These are phyloP conservation scores for Eristalinus sepulchralis DNA, from an alignment of 2,888 invertebrate species.

Conservation along the genomic window DNA sequence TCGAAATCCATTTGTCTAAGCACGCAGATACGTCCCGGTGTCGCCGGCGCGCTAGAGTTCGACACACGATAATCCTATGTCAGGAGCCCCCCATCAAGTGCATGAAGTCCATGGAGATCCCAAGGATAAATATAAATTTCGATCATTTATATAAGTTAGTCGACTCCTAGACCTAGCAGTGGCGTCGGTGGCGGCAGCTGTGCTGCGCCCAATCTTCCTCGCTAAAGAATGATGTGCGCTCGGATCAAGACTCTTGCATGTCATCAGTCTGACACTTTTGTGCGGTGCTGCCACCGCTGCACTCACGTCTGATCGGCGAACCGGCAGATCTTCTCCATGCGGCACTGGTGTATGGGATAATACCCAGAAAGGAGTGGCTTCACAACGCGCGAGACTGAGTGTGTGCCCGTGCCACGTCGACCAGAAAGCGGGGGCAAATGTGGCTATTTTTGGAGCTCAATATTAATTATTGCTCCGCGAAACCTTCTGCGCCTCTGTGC, in stretches of 20 bases:
- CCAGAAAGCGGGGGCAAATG: constrained; percentile 58
- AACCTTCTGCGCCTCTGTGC: constrained; percentile 53
- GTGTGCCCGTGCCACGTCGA: not conserved
- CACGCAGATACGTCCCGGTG: not conserved
- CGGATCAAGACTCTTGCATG: constrained; percentile 55
- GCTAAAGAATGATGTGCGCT: constrained; percentile 23
- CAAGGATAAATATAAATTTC: constrained; percentile 67
- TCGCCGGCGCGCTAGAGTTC: not conserved
- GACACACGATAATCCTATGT: constrained; percentile 48
- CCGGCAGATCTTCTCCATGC: not conserved
- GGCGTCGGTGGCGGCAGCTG: not conserved
- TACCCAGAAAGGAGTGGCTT: constrained; percentile 64
- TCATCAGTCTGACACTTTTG: constrained; percentile 66
- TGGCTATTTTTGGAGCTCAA: constrained; percentile 70
- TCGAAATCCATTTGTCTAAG: constrained; percentile 31
- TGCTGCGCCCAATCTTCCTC: not conserved
- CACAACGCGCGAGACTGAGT: not conserved
- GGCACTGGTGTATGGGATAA: constrained; percentile 28
- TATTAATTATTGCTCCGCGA: constrained; percentile 66
- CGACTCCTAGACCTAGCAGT: constrained; percentile 47
- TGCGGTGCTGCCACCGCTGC: constrained; percentile 6
- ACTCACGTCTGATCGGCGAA: not conserved
- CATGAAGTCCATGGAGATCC: constrained; percentile 56
- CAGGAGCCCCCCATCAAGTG: not conserved
- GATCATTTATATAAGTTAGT: constrained; percentile 70